phyloP scores from a whole-genome alignment of 2,113 vertebrate genomes.

The Pteruthius melanotis region DNA sequence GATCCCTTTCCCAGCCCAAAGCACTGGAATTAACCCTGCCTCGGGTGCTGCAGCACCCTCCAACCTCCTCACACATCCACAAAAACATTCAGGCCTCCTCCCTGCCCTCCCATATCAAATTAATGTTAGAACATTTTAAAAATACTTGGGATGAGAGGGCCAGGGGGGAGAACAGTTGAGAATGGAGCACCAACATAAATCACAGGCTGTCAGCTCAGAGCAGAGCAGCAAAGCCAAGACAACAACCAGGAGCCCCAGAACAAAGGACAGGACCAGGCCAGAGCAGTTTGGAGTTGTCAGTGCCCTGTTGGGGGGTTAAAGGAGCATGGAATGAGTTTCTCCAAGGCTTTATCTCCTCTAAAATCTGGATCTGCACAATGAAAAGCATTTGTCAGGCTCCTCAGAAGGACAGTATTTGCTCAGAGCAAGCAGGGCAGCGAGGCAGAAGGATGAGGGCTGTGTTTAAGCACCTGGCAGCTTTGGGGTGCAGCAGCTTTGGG shows the following conservation, averaged over 20 bases:
- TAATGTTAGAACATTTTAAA: not conserved
- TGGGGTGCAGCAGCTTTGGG: too few species aligned
- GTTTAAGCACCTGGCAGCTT: not conserved
- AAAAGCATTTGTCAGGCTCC: not conserved
- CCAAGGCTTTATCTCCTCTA: not conserved
- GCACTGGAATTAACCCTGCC: not conserved
- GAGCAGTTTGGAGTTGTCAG: not conserved
- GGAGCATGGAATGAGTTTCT: not conserved
- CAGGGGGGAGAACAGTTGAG: slow-evolving; percentile 20
- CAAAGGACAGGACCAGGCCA: not conserved
- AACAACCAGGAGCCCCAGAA: not conserved
- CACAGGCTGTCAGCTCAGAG: not conserved
- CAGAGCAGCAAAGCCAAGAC: not conserved
- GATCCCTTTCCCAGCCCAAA: not conserved
- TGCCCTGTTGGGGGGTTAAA: accelerated
- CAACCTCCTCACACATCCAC: not conserved
- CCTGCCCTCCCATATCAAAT: not conserved
- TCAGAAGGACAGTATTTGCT: not conserved
- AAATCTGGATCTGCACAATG: not conserved
- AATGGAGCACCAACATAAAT: slow-evolving; percentile 24
- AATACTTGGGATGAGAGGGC: slow-evolving; percentile 22
- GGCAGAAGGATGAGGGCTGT: not conserved
- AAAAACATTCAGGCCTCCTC: not conserved
- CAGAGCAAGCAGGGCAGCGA: not conserved
- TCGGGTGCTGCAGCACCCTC: not conserved